Evolutionary conservation across 2,113 vertebrate species (phyloP).

Genomic region (Triplophysa rosa): DNA sequence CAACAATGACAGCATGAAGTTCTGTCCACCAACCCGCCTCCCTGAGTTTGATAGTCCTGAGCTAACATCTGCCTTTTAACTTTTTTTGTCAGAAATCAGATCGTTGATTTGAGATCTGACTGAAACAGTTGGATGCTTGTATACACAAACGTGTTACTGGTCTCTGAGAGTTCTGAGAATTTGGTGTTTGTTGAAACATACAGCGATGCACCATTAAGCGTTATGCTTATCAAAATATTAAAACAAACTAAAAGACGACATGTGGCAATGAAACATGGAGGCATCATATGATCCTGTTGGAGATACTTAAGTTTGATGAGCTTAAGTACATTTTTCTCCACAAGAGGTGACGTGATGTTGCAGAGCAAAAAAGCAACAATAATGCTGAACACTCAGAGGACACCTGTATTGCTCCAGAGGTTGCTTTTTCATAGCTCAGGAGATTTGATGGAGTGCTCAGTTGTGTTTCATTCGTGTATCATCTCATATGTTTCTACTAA

Average conservation of each 20-base stretch:
- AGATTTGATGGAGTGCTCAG: too few species aligned
- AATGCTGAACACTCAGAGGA: not conserved
- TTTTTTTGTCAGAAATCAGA: not conserved
- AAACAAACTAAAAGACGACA: not conserved
- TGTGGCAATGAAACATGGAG: not conserved
- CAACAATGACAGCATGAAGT: not conserved
- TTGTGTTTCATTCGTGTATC: too few species aligned
- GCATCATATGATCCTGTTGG: not conserved
- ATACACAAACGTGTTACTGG: not conserved
- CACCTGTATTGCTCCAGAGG: too few species aligned
- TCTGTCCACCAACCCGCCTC: conserved; percentile 8
- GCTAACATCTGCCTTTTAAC: not conserved
- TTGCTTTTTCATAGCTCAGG: too few species aligned
- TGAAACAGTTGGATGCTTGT: not conserved
- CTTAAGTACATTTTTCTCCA: not conserved
- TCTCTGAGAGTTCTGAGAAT: conserved; percentile 18
- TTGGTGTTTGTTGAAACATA: conserved; percentile 37
- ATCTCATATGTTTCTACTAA: too few species aligned
- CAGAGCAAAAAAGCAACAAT: not conserved
- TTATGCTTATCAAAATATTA: not conserved
- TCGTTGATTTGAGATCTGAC: not conserved
- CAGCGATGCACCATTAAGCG: conserved; percentile 13
- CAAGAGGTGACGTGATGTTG: not conserved
- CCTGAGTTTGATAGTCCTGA: not conserved
- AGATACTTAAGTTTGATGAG: not conserved